These are phyloP conservation scores for Beris chalybata DNA, from an alignment of 2,888 invertebrate genomes.

Conservation along the genomic window DNA sequence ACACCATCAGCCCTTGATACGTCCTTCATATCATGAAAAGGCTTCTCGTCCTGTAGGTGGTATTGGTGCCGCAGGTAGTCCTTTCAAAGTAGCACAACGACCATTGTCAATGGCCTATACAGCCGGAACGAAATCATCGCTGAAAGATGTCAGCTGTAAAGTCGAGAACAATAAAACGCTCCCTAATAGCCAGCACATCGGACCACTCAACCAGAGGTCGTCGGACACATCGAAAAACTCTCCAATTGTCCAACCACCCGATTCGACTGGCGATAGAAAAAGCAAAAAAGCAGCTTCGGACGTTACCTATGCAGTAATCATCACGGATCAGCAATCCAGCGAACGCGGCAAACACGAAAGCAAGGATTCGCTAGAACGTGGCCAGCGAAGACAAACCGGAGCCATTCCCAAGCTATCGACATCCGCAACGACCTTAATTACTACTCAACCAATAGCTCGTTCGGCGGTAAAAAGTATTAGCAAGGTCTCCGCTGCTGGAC, in stretches of 20 bases:
- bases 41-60: background rate
- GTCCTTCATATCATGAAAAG: slow-evolving; percentile 1
- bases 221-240: slow-evolving; percentile 7
- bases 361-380: slow-evolving; percentile 30
- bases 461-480: slow-evolving; percentile 37
- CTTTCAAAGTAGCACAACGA: slow-evolving; percentile 31
- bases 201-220: background rate
- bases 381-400: slow-evolving; percentile 44
- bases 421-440: slow-evolving; percentile 33
- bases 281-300: slow-evolving; percentile 5
- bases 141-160: slow-evolving; percentile 27
- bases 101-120: background rate
- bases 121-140: slow-evolving; percentile 7
- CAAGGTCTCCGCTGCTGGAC: slow-evolving; percentile 42
- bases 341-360: slow-evolving; percentile 22
- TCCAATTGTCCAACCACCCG: slow-evolving; percentile 6
- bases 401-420: slow-evolving; percentile 50
- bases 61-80: slow-evolving; percentile 8
- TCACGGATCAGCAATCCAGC: background rate
- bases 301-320: slow-evolving; percentile 24
- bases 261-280: background rate
- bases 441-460: slow-evolving; percentile 33
- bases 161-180: slow-evolving; percentile 2
- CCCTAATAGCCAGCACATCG: background rate
- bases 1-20: slow-evolving; percentile 17